These are phyloP conservation scores for Chaetophractus vellerosus DNA, from an alignment of 2,797 vertebrate species.

Conservation along the genomic window DNA sequence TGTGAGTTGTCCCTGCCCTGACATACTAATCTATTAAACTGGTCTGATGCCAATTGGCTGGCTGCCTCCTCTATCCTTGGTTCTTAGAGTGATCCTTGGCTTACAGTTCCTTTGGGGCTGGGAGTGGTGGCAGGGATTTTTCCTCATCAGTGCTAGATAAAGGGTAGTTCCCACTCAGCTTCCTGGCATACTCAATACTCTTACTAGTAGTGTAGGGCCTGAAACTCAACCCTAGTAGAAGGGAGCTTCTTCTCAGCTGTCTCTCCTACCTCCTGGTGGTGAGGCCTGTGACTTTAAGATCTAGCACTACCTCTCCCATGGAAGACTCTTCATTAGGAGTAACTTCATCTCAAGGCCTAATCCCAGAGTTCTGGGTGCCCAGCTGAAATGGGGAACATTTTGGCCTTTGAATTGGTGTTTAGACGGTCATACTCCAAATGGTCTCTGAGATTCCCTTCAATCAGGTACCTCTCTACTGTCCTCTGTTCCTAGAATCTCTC, in stretches of 20 bases:
- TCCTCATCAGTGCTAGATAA: background rate
- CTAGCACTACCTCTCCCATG: background rate
- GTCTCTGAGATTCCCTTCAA: conserved; percentile 6
- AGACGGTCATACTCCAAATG: background rate
- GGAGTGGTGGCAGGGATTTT: conserved; percentile 55
- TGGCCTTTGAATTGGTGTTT: background rate
- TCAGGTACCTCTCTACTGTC: background rate
- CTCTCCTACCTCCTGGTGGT: background rate
- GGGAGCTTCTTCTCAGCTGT: background rate
- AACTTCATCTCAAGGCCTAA: background rate
- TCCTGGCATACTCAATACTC: background rate
- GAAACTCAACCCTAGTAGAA: conserved; percentile 2
- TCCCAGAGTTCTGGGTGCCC: background rate
- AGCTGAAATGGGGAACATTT: background rate
- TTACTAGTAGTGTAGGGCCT: background rate
- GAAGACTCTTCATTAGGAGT: background rate
- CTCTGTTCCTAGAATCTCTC: background rate
- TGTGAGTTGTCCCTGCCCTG: conserved; percentile 58
- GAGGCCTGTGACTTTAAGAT: background rate
- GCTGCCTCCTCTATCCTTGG: conserved; percentile 23
- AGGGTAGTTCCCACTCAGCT: conserved; percentile 41
- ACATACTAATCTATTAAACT: conserved; percentile 81
- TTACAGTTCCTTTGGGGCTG: conserved; percentile 75
- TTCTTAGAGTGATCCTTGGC: conserved; percentile 67
- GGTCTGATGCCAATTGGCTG: conserved; percentile 44